Conservation (phyloP, 1,140 invertebrate species). For the Neelides sp. region DNA sequence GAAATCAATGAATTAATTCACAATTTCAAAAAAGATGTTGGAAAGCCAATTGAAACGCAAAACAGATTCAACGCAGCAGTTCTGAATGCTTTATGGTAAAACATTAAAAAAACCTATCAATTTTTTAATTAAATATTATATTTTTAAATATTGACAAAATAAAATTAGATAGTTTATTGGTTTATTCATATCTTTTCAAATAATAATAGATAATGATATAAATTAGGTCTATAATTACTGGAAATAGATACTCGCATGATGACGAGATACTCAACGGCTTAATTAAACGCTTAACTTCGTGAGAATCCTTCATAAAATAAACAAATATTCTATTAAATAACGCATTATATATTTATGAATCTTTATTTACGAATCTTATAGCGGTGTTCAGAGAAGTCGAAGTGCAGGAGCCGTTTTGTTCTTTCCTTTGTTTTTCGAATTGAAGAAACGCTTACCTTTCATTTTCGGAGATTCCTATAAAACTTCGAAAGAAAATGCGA, state of each 20-base stretch:
- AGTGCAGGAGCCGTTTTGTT: neutral
- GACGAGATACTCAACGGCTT: neutral
- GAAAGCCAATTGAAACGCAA: slow-evolving; percentile 2
- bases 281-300: neutral
- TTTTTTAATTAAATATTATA: no score
- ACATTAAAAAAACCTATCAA: no score
- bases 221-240: slow-evolving; percentile 1
- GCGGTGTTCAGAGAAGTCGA: no score
- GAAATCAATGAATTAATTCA: slow-evolving; percentile 11
- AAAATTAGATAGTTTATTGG: no score
- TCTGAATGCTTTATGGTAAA: slow-evolving; percentile 10
- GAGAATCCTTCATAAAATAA: no score
- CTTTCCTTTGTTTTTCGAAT: neutral
- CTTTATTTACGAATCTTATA: no score
- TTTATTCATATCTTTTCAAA: no score
- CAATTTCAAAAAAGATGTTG: neutral
- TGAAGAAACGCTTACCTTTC: neutral
- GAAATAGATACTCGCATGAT: slow-evolving; percentile 2
- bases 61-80: slow-evolving; percentile 12
- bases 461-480: neutral
- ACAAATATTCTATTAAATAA: no score
- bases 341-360: no score
- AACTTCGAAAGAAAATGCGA: no score
- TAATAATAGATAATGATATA: no score
- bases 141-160: no score